Evolutionary conservation across 2,888 invertebrate species (phyloP), one percentile per base, ranked within the genome.

Genomic region (Nephrocerus scutellatus): DNA sequence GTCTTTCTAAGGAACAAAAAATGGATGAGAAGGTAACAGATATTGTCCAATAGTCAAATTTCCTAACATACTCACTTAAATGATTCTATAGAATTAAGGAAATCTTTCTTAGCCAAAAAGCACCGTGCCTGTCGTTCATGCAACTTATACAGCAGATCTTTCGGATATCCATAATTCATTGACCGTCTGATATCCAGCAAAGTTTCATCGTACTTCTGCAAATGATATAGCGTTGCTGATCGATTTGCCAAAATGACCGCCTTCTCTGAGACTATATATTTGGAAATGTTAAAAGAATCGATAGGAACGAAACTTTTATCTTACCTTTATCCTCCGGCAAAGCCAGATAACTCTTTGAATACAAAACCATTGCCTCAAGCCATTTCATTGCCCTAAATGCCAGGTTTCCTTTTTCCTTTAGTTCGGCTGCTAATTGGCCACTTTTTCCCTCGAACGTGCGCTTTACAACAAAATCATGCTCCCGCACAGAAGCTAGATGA

Each of bases 241-340:
- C 89, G 76, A 62, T 89, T 90, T 1, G 85, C 87, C 49, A 82
- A 70, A 5, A 84, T 71, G 25, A 87, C 76, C 1, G 84, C 73
- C 4, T 82, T 62, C 36, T 84, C 79, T 49, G 71, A 68, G 43
- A 66, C 80, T 80, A n/a, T n/a, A n/a, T n/a, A n/a, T n/a, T n/a
- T n/a, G n/a, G 59, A 33, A 56, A 39, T 26, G 9, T 18, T 21
- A 32, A 6, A 8, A 26, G n/a, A 32, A 13, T 14, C 9, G 4
- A 26, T 20, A 20, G 23, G 10, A 26, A 19, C 15, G 29, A 41
- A 47, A 43, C 34, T 25, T 20, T 15, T 30, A 13, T 26, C 72
- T 72, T 70, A 85, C 86, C 76, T 67, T 77, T 74, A 52, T 76
- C 75, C 41, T 74, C 73, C 9, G 86, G 85, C 59, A 80, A 72